Evolutionary conservation across 2,888 invertebrate species (phyloP).

Genomic region (Pachydiplax longipennis): DNA sequence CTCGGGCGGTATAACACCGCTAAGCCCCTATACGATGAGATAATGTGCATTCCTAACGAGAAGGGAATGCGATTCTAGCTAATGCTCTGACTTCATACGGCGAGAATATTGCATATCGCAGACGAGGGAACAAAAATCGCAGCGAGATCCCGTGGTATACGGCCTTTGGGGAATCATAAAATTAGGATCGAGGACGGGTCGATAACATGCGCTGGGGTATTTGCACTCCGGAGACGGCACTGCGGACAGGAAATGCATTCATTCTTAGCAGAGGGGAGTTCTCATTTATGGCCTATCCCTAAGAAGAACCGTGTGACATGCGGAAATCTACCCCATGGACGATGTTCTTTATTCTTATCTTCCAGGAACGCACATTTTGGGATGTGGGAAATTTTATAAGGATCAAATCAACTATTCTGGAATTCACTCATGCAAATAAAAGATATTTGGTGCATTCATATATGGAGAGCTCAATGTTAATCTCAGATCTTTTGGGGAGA

Average conservation of each 20-base stretch:
- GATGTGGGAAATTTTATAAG: no score
- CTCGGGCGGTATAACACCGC: neutral
- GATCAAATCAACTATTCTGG: no score
- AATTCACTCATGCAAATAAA: no score
- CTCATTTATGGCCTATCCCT: neutral
- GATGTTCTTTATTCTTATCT: no score
- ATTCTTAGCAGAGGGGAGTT: neutral
- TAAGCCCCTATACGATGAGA: neutral
- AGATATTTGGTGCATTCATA: no score
- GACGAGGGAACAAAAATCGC: neutral
- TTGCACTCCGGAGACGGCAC: neutral
- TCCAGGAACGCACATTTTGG: no score
- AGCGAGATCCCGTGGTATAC: neutral
- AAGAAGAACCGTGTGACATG: no score
- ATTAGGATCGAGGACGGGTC: constrained; percentile 9
- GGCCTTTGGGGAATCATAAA: neutral
- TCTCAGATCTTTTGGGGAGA: no score
- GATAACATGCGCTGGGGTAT: neutral
- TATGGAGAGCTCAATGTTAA: no score
- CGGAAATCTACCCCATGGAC: no score
- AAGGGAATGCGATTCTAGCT: neutral
- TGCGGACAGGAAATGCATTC: neutral
- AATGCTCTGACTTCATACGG: neutral
- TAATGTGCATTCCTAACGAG: constrained; percentile 7
- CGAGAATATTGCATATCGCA: neutral